Base-by-base conservation (phyloP, 1,140 invertebrate genomes). In the Apis laboriosa region DNA sequence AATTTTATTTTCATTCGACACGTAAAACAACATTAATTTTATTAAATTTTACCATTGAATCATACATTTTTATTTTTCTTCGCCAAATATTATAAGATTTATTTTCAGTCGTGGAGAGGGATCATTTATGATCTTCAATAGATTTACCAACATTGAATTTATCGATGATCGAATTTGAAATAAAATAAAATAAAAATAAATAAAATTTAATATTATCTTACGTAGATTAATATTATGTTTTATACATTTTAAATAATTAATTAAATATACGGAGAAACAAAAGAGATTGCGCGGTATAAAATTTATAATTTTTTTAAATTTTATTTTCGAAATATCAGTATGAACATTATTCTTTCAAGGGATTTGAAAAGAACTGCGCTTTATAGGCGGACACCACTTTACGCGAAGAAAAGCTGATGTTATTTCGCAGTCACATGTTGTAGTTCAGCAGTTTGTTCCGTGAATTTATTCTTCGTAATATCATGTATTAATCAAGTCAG, bases 401-500 rank as follows among this genome's bases (percentile, higher is more conserved):
- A 72, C 17, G 53, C 53, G 11, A 15, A 24, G 49, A n/a, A 55
- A 56, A 11, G 19, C 24, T 72, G 24, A 72, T 56, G 19, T 56
- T 56, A 72, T 56, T 28, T 11, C 24, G 28, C 21, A 12, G 53
- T 21, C 53, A 53, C 17, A 11, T 34, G 70, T 34, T 72, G 28
- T 34, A 28, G 19, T 28, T 56, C 19, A 56, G 19, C 70, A 56
- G 19, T 53, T 19, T 56, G 51, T 56, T 34, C 17, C 9, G 53
- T 5, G 2, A 72, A 56, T 56, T 28, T 56, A 72, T 13, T 53
- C 19, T 12, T 53, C 24, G 11, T 56, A 72, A 56, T 72, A 24
- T 21, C 70, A 21, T 21, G 51, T 72, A 72, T 72, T 72, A 72
- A 56, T 56, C 24, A 56, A 72, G 28, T 9, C 53, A 13, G 53